phyloP scores from a whole-genome alignment of 2,888 invertebrate genomes.

The Synanthedon tipuliformis region DNA sequence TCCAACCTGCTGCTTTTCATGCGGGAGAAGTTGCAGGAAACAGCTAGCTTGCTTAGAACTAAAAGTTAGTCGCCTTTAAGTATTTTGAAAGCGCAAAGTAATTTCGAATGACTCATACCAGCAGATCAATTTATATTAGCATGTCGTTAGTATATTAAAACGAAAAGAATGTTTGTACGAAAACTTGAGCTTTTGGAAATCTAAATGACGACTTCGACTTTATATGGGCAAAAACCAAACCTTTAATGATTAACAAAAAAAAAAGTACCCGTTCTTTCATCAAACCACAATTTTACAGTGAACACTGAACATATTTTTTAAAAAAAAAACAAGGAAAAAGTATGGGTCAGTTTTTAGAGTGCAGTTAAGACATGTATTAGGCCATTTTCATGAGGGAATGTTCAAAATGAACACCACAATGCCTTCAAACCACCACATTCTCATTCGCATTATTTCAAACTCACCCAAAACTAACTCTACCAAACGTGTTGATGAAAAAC shows the following conservation, averaged over 20 bases:
- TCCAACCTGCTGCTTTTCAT: too few species aligned
- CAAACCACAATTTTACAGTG: neutral
- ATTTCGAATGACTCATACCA: too few species aligned
- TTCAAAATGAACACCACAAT: slow-evolving; percentile 62
- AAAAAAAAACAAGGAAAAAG: slow-evolving; percentile 1
- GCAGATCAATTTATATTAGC: too few species aligned
- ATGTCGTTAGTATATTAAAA: too few species aligned
- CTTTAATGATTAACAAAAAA: neutral
- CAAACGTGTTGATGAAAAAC: slow-evolving; percentile 79
- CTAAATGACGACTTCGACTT: neutral
- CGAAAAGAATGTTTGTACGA: too few species aligned
- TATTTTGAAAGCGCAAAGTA: too few species aligned
- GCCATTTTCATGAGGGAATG: slow-evolving; percentile 46
- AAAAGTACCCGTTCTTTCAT: neutral
- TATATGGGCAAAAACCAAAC: neutral
- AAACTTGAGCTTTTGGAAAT: too few species aligned
- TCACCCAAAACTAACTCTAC: slow-evolving; percentile 80
- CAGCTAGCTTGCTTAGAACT: too few species aligned
- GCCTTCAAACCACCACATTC: slow-evolving; percentile 62
- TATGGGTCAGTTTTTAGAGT: slow-evolving; percentile 64
- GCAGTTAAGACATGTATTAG: slow-evolving; percentile 60
- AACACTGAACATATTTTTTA: neutral
- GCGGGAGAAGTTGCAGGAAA: too few species aligned
- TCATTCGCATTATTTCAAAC: slow-evolving; percentile 69
- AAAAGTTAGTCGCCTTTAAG: too few species aligned